Evolutionary conservation across 2,888 invertebrate species (phyloP), one percentile per base, ranked within the genome.

Genomic region (Achlya flavicornis): DNA sequence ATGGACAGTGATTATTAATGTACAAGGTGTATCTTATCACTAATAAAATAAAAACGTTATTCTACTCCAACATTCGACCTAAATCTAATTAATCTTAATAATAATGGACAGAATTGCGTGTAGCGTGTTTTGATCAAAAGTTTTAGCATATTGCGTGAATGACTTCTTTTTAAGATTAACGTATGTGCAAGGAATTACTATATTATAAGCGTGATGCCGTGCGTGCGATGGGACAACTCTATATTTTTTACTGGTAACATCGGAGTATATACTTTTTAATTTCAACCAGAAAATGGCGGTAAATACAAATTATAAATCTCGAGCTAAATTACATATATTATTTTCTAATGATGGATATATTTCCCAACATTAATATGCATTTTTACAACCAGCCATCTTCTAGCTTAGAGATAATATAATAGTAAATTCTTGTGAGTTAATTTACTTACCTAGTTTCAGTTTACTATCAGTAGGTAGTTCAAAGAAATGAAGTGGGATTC

Each of bases 41-140:
- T 81, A 81, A 65, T 67, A 63, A 84, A 86, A 83, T 83, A 81
- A 86, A 84, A 85, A 83, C 75, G 67, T 83, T 73, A 73, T 68
- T 80, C 80, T 84, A 86, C 72, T 74, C 70, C 77, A 86, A 88
- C 81, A 80, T 87, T 82, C 80, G 77, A 83, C 84, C 85, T 88
- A 87, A 74, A 70, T 62, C 67, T 74, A 76, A 71, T 71, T 60
- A 72, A 74, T 74, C 91, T 91, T 92, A 91, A 68, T 73, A 81
- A 82, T 91, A 93, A 90, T 93, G 93, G 93, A 93, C 93, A 93
- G 93, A 92, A 88, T 93, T 92, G 93, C 93, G 85, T 90, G 88
- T 91, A 88, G 92, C 91, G 90, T 92, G 88, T 86, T 74, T 76
- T 79, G 79, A 80, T 83, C 75, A 76, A 81, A 72, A 73, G 68